Percentiles rank a stretch among this genome's conserved stretches.
These are phyloP conservation scores for Tipula helvola DNA, from an alignment of 2,888 invertebrate genomes.

Conservation along the genomic window DNA sequence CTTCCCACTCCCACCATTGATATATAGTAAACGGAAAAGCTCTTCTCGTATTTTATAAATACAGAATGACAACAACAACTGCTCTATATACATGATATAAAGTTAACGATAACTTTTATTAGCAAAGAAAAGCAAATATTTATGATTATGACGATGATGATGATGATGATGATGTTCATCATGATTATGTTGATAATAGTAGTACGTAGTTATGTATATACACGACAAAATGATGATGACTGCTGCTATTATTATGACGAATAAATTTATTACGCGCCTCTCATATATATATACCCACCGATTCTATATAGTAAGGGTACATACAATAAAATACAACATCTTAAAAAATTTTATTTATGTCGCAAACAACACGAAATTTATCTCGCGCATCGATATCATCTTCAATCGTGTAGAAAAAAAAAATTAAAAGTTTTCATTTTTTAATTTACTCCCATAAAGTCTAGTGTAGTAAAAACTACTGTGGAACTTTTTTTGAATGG, in stretches of 20 bases:
- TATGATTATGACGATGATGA: neutral
- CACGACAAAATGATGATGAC: neutral
- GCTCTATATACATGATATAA: neutral
- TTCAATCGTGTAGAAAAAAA: neutral
- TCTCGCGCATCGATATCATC: neutral
- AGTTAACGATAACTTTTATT: neutral
- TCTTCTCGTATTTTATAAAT: neutral
- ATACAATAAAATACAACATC: neutral
- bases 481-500: neutral
- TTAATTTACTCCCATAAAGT: neutral
- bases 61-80: neutral
- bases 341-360: neutral
- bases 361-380: neutral
- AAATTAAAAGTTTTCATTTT: neutral
- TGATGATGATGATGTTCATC: neutral
- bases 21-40: neutral
- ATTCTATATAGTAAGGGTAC: neutral
- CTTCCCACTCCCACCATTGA: neutral
- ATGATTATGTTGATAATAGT: neutral
- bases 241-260: neutral
- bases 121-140: neutral
- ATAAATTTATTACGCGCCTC: neutral
- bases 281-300: neutral
- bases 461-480: neutral
- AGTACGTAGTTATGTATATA: neutral